A percentile compares a stretch with the other conserved stretches of the same genome.
phyloP scores from a whole-genome alignment of 2,888 invertebrate genomes.

The Apantesis nais region DNA sequence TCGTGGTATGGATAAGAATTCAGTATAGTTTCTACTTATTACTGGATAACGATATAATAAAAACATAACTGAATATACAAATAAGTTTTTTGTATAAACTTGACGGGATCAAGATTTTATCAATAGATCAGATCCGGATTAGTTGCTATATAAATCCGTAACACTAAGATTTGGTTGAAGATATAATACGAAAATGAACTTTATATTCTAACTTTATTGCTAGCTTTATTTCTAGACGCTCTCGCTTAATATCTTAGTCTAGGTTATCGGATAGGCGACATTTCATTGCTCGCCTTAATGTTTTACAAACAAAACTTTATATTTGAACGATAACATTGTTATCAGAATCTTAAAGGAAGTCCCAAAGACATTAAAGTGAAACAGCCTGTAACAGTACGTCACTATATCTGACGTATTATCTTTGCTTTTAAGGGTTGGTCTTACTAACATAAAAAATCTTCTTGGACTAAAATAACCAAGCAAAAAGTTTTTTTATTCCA shows the following conservation, averaged over 20 bases:
- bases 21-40: too few relatives aligned
- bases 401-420: not conserved
- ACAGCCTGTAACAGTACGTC: not conserved
- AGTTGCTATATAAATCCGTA: not conserved
- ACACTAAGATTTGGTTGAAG: not conserved
- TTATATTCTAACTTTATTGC: constrained; percentile 6
- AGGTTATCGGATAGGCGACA: not conserved
- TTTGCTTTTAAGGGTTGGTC: not conserved
- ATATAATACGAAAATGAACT: not conserved
- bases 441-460: not conserved
- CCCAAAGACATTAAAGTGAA: constrained; percentile 8
- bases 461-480: not conserved
- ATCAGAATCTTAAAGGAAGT: not conserved
- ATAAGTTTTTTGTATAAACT: too few relatives aligned
- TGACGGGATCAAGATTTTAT: too few relatives aligned
- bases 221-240: not conserved
- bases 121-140: not conserved
- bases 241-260: not conserved
- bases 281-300: constrained; percentile 5
- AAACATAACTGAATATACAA: too few relatives aligned
- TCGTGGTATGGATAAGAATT: too few relatives aligned
- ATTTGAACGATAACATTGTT: constrained; percentile 1
- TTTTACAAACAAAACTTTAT: constrained; percentile 1
- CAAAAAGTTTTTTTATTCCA: not conserved
- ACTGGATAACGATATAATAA: too few relatives aligned